phyloP scores from a whole-genome alignment of 2,113 vertebrate species.

The Pygathrix nemaeus region DNA sequence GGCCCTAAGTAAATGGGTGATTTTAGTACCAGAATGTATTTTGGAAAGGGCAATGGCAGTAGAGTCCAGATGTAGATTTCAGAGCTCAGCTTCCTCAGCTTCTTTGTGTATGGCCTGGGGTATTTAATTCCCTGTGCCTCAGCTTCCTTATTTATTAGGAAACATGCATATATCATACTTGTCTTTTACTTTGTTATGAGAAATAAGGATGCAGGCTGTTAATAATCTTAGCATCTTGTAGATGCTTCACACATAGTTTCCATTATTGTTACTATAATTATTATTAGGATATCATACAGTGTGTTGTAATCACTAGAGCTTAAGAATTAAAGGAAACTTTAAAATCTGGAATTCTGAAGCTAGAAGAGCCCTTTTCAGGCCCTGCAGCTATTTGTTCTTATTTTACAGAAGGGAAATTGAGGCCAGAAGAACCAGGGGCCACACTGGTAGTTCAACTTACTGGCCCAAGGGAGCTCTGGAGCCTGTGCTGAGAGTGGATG shows the following conservation, averaged over 20 bases:
- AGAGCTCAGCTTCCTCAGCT: not conserved
- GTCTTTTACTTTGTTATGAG: not conserved
- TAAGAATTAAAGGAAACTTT: not conserved
- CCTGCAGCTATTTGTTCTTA: not conserved
- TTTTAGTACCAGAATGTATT: not conserved
- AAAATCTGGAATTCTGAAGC: not conserved
- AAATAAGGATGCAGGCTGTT: not conserved
- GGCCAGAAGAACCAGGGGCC: not conserved
- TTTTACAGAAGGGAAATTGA: not conserved
- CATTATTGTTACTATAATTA: not conserved
- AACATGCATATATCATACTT: accelerated
- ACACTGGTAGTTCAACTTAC: accelerated
- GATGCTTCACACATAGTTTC: no score
- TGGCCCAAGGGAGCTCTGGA: accelerated
- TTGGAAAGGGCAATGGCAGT: not conserved
- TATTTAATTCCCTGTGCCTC: not conserved
- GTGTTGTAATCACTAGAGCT: not conserved
- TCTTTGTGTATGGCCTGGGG: accelerated
- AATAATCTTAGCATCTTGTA: not conserved
- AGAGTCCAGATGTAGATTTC: accelerated
- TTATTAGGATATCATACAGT: not conserved
- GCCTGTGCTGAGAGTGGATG: not conserved
- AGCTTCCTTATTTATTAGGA: not conserved
- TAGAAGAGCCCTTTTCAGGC: not conserved
- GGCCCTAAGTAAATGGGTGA: not conserved